Base-by-base conservation (phyloP, 2,113 vertebrate genomes). In the Periophthalmus modestus region DNA sequence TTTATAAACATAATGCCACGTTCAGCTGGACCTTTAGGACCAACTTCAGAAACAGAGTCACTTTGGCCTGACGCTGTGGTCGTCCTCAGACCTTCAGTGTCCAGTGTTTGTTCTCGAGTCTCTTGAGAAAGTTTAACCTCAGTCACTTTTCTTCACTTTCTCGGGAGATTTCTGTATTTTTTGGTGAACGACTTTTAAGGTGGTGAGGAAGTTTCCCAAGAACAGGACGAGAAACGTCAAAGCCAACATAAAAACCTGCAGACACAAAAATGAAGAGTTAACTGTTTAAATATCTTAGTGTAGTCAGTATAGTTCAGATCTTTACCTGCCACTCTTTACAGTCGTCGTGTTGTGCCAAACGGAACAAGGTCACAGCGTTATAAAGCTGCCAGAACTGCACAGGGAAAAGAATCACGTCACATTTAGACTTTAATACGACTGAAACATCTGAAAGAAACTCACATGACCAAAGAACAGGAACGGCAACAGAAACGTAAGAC, bases 311-410 rank as follows among this genome's bases (percentile, higher is more conserved):
- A n/a, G n/a, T n/a, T n/a, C n/a, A 7, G 3, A 4, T 43, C 21
- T 78, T 82, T 91, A 98, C 98, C 95, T 99, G 98, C 98, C 98
- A 99, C 90, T 99, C 97, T 86, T 94, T 96, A 91, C 97, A 99
- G 69, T 96, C 95, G 54, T 97, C 90, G 0, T 93, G 96, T 80
- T 93, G 90, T 1, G 95, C 96, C 89, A 99, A 88, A 74, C 93
- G 94, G 36, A 99, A 98, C 76, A 99, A 91, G 0, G 95, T 97
- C 91, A 97, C 24, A 0, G 97, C 95, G 36, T 99, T 99, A 86
- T 98, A 98, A 2, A 99, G 94, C 93, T 99, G 97, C 97, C 98
- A 99, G 88, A 99, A 99, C 98, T 99, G 46, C 70, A 72, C n/a
- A 46, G 86, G 76, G 71, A 50, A 61, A 80, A 54, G 46, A 7